Evolutionary conservation across 2,797 vertebrate species (phyloP).

Genomic region (Galaxias olidus): DNA sequence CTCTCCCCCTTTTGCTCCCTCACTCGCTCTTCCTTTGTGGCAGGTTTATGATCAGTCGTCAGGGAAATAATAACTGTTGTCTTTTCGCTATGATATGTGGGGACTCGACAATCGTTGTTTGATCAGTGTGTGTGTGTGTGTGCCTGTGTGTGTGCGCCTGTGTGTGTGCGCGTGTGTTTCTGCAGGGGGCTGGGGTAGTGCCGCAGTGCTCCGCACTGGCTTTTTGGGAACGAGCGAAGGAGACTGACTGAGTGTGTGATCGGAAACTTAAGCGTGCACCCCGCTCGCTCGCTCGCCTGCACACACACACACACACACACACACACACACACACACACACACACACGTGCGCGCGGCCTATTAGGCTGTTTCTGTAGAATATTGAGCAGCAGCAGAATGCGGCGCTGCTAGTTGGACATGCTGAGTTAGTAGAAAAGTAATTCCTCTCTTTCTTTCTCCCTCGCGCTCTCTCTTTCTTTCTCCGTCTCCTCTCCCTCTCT

Average conservation of each 20-base stretch:
- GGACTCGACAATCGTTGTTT: neutral
- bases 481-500: slow-evolving; percentile 32
- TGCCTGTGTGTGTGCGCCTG: neutral
- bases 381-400: neutral
- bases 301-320: slow-evolving; percentile 27
- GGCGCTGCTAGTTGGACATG: neutral
- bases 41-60: slow-evolving; percentile 3
- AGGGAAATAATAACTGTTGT: slow-evolving; percentile 19
- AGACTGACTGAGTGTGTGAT: neutral
- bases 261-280: neutral
- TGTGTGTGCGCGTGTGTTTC: slow-evolving; percentile 4
- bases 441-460: slow-evolving; percentile 49
- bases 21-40: slow-evolving; percentile 12
- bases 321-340: slow-evolving; percentile 24
- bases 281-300: slow-evolving; percentile 20
- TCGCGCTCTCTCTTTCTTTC: slow-evolving; percentile 14
- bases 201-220: slow-evolving; percentile 1
- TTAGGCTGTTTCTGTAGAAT: neutral
- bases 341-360: neutral
- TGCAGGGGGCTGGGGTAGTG: neutral
- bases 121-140: neutral
- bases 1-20: slow-evolving; percentile 19
- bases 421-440: slow-evolving; percentile 22
- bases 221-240: neutral
- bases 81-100: neutral